phyloP scores from a whole-genome alignment of 2,113 vertebrate species.

The Prionailurus bengalensis region DNA sequence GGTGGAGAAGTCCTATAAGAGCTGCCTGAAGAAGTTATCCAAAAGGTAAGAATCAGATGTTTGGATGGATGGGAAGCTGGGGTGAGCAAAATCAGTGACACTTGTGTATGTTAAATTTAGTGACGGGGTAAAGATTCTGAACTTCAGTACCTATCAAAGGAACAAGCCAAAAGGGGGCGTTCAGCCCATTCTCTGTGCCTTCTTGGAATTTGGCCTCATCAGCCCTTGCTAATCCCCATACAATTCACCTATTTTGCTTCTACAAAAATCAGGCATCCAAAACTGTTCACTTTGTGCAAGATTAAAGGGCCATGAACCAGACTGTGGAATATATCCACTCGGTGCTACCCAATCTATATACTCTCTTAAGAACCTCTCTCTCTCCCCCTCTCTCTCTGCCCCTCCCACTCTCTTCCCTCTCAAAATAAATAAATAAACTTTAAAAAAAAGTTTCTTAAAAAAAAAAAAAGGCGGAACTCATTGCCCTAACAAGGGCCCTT shows the following conservation, averaged over 20 bases:
- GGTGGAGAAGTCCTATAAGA: neutral
- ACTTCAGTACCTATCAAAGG: neutral
- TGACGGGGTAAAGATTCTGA: neutral
- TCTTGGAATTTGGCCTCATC: neutral
- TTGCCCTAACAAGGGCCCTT: neutral
- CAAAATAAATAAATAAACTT: too few relatives aligned
- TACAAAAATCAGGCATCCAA: neutral
- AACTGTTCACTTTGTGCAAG: neutral
- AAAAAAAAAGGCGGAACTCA: neutral
- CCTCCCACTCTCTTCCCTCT: too few relatives aligned
- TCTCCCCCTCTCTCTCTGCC: too few relatives aligned
- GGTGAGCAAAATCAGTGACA: neutral
- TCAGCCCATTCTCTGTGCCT: neutral
- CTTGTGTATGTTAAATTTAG: neutral
- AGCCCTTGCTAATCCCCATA: neutral
- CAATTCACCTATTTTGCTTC: neutral
- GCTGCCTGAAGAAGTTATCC: neutral
- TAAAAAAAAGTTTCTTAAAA: too few relatives aligned
- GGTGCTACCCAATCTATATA: neutral
- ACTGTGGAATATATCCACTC: neutral
- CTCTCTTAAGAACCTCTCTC: neutral
- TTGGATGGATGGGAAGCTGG: neutral
- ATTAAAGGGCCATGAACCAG: neutral
- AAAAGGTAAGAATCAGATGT: neutral
- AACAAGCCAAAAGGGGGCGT: neutral